Evolutionary conservation across 92 coral and sea anemone genomes (phyloP), one percentile per base, ranked within the genome.

Genomic region (Epizoanthus fatuus): DNA sequence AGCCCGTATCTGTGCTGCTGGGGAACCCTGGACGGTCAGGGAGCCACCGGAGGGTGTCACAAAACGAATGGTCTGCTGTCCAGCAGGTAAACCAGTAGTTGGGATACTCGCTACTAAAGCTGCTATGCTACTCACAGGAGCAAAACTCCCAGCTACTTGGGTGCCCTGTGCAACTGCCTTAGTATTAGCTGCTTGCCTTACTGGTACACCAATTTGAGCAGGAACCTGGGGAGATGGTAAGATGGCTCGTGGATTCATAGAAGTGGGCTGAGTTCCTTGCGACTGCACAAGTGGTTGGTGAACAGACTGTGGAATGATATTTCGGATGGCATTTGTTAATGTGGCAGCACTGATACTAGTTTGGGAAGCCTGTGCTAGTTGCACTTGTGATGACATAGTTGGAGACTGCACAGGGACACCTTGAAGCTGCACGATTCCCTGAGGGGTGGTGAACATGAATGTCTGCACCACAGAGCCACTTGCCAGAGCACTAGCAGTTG

Each of bases 51-150:
- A 68, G 49, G 98, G 91, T n/a, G 96, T 90, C 29, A 95, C 98
- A 60, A 95, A 89, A 13, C 87, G 88, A 60, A 95, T 95, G 19
- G 93, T 79, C 91, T 90, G 96, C 54, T 94, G 94, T 58, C 94
- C 91, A 51, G 92, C 88, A 53, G 94, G 72, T 15, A 92, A 79
- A 39, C 83, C 77, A 38, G 90, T 70, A 55, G 91, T 81, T 47
- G 96, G 94, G 29, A 95, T 89, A 63, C 98, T 95, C 7, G 98
- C 98, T 22, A 95, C 98, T 39, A 95, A 75, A 20, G 98, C 95
- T 37, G 98, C 98, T 29, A 95, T 95, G 66, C 93, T 93, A 39
- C 92, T 84, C 39, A 95, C 98, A 14, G 98, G 98, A 29, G 96
- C 93, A 5, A 69, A 20, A 77, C 70, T 77, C 29, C 82, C 82